Conservation (phyloP, 2,888 invertebrate genomes). For the Rhamnusium bicolor region DNA sequence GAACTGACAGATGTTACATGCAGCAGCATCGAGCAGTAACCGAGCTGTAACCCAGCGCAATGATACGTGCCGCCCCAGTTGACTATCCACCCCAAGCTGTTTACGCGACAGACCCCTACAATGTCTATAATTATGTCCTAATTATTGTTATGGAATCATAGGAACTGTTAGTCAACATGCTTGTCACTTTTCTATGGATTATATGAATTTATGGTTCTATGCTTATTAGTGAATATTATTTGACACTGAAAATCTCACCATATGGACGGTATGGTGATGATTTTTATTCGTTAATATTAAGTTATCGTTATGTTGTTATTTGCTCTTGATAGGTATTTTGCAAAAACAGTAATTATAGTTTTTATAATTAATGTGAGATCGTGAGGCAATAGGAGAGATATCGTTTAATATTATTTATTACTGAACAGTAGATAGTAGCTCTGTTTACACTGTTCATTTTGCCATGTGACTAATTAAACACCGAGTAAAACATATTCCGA, state of each 20-base stretch:
- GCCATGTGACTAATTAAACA: not conserved
- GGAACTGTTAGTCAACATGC: conserved; percentile 59
- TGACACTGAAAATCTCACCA: conserved; percentile 44
- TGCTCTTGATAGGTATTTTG: conserved; percentile 7
- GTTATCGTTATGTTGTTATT: conserved; percentile 29
- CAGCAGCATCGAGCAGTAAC: conserved; percentile 44
- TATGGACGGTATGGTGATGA: conserved; percentile 42
- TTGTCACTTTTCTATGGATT: conserved; percentile 53
- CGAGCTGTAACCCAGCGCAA: conserved; percentile 47
- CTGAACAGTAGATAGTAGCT: not conserved
- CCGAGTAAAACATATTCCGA: not conserved
- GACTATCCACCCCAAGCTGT: conserved; percentile 39
- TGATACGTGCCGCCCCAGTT: conserved; percentile 45
- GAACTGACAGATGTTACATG: conserved; percentile 55
- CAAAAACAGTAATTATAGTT: conserved; percentile 10
- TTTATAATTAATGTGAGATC: conserved; percentile 2
- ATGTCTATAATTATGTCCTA: conserved; percentile 60
- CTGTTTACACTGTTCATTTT: not conserved
- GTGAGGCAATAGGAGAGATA: not conserved
- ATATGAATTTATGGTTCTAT: conserved; percentile 51
- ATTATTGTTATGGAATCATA: conserved; percentile 61
- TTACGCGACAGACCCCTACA: conserved; percentile 52
- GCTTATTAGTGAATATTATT: conserved; percentile 37
- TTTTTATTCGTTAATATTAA: conserved; percentile 34
- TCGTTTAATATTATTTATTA: not conserved